Percentiles rank a stretch among this genome's conserved stretches.
Conservation (phyloP, 1,140 invertebrate genomes). For the Dreissena rostriformis region DNA sequence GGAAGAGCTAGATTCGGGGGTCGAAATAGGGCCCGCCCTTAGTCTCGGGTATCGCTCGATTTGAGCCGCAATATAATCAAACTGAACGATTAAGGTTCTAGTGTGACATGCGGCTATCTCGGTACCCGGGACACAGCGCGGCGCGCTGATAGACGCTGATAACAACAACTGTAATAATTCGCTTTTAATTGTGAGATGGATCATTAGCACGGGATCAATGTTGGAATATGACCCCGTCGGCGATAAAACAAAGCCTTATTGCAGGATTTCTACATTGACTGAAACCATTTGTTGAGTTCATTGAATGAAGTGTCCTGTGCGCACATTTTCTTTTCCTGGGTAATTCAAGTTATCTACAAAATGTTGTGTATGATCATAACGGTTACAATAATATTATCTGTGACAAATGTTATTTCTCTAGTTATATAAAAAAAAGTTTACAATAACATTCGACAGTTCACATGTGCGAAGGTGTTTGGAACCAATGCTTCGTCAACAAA, state of each 20-base stretch:
- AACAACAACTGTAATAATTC: constrained; percentile 32
- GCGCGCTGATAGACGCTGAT: constrained; percentile 32
- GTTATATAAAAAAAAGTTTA: too few species aligned
- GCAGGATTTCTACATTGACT: constrained; percentile 30
- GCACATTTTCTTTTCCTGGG: too few species aligned
- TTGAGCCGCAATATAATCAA: constrained; percentile 33
- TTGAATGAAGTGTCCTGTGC: too few species aligned
- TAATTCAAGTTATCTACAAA: too few species aligned
- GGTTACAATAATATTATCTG: too few species aligned
- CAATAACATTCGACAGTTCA: too few species aligned
- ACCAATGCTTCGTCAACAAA: too few species aligned
- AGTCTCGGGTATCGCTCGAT: constrained; percentile 47
- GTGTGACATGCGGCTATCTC: constrained; percentile 47
- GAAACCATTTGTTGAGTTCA: constrained; percentile 28
- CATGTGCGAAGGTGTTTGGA: too few species aligned
- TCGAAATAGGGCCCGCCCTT: too few species aligned
- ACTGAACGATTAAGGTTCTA: constrained; percentile 44
- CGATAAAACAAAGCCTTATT: constrained; percentile 55
- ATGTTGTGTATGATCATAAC: too few species aligned
- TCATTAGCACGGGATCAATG: constrained; percentile 52
- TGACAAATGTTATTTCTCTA: too few species aligned
- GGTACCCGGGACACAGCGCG: constrained; percentile 17
- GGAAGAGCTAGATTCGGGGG: too few species aligned
- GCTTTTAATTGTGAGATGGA: constrained; percentile 54
- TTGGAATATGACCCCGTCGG: constrained; percentile 32